Evolutionary conservation across 2,797 vertebrate genomes (phyloP).

Genomic region (Coccyzus lansbergi): DNA sequence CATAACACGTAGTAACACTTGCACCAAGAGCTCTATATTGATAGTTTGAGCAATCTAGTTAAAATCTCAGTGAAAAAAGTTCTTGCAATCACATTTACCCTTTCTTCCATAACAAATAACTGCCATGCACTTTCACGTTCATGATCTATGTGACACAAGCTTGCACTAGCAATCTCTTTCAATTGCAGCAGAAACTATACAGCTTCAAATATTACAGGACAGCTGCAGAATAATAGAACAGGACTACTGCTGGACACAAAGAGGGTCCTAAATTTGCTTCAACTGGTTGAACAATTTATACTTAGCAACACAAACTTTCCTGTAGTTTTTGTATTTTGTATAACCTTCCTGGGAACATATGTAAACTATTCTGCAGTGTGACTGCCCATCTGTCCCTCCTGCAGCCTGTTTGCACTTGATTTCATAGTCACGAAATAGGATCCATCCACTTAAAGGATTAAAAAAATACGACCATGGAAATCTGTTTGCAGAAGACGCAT

Average conservation of each 20-base stretch:
- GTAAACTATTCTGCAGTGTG: neutral
- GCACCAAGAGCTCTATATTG: neutral
- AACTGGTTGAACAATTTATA: neutral
- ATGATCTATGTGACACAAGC: neutral
- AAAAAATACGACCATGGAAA: neutral
- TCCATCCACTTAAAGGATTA: neutral
- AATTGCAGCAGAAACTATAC: neutral
- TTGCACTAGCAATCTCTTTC: neutral
- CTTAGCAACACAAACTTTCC: neutral
- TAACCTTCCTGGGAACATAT: neutral
- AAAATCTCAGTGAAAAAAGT: neutral
- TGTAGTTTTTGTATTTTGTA: neutral
- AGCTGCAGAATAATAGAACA: neutral
- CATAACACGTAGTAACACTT: rapidly evolving
- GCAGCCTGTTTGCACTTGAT: neutral
- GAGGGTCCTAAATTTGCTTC: neutral
- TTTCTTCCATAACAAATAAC: neutral
- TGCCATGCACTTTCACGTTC: neutral
- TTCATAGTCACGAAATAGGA: neutral
- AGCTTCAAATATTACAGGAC: neutral
- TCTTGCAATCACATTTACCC: neutral
- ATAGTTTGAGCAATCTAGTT: neutral
- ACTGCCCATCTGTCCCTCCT: neutral
- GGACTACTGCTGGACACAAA: neutral
- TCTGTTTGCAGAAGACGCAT: neutral